Percentiles rank a stretch among this genome's conserved stretches.
Evolutionary conservation across 2,797 vertebrate genomes (phyloP).

Genomic region (Echiichthys vipera): DNA sequence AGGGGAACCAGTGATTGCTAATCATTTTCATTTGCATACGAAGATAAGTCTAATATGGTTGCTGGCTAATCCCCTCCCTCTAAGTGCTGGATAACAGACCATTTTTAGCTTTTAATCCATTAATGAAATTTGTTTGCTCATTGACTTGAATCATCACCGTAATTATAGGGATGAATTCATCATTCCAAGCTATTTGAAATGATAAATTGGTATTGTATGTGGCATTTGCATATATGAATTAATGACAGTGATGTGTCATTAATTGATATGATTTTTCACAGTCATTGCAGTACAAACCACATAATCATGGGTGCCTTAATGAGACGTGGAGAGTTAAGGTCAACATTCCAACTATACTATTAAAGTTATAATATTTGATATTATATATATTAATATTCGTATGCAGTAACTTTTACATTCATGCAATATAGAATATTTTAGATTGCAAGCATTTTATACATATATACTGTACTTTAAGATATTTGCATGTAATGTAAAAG

Average conservation of each 20-base stretch:
- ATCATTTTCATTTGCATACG: constrained; percentile 86
- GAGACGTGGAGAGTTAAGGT: constrained; percentile 54
- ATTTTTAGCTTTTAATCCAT: constrained; percentile 87
- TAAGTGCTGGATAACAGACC: constrained; percentile 84
- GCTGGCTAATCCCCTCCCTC: constrained; percentile 83
- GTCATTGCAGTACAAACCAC: constrained; percentile 73
- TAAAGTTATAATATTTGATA: no score
- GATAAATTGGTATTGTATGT: constrained; percentile 78
- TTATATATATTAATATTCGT: constrained; percentile 30
- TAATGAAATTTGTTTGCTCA: constrained; percentile 89
- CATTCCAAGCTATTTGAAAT: constrained; percentile 84
- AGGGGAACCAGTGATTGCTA: constrained; percentile 83
- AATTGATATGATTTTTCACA: constrained; percentile 83
- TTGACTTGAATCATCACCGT: constrained; percentile 86
- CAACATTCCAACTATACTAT: constrained; percentile 9
- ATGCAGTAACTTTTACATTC: constrained; percentile 2
- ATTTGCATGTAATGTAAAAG: constrained; percentile 59
- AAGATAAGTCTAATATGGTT: constrained; percentile 86
- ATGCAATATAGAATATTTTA: constrained; percentile 16
- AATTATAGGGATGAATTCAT: constrained; percentile 85
- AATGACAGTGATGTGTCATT: constrained; percentile 84
- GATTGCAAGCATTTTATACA: constrained; percentile 10
- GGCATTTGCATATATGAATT: constrained; percentile 85
- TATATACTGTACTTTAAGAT: constrained; percentile 11
- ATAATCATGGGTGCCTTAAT: constrained; percentile 56